phyloP scores from a whole-genome alignment of 2,888 invertebrate species.

The Luperina testacea region DNA sequence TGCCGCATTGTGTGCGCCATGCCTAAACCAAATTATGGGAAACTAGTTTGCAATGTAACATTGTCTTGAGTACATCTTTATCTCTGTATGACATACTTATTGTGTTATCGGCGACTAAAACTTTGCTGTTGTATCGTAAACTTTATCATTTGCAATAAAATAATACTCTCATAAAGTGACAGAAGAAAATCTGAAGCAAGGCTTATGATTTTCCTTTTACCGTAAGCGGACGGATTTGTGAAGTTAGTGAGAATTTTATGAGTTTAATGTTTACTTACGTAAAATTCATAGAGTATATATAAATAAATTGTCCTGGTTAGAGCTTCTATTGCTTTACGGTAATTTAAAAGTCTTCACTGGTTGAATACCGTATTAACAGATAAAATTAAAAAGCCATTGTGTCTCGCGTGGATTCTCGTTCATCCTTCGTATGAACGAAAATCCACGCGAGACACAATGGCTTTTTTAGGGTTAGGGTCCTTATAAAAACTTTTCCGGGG shows the following conservation, averaged over 20 bases:
- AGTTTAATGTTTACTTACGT: neutral
- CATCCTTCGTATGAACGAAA: too few species aligned
- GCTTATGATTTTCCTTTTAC: neutral
- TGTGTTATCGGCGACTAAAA: slow-evolving; percentile 14
- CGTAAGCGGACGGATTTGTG: neutral
- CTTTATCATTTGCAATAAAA: slow-evolving; percentile 35
- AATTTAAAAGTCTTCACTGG: neutral
- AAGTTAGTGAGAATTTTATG: neutral
- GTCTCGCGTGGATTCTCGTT: too few species aligned
- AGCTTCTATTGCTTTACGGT: neutral
- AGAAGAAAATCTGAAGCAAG: slow-evolving; percentile 12
- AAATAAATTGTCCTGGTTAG: neutral
- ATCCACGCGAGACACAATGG: too few species aligned
- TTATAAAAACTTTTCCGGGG: neutral
- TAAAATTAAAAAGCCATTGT: neutral
- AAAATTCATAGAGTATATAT: neutral
- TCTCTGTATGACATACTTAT: slow-evolving; percentile 33
- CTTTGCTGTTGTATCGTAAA: slow-evolving; percentile 17
- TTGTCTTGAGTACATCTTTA: slow-evolving; percentile 13
- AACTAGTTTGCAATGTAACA: slow-evolving; percentile 16
- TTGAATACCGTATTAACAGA: neutral
- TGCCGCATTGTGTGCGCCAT: too few species aligned
- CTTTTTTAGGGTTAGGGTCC: neutral
- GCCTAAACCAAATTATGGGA: neutral
- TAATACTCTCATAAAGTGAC: slow-evolving; percentile 16